Evolutionary conservation across 2,797 vertebrate genomes (phyloP).

Genomic region (Lepidocolaptes lacrymiger): DNA sequence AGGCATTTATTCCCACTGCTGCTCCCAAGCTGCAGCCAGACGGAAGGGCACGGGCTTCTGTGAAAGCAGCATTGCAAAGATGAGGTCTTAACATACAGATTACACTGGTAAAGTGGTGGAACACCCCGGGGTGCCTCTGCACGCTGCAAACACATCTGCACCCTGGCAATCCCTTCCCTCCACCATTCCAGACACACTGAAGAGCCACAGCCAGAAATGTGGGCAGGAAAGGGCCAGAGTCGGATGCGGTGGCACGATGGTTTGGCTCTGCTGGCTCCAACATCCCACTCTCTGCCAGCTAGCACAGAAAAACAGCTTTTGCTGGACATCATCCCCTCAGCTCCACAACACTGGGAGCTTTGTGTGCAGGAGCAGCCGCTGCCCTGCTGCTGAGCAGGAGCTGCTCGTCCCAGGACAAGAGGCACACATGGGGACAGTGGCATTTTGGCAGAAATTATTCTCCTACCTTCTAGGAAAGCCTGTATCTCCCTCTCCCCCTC

Average conservation of each 20-base stretch:
- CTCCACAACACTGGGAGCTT: not conserved
- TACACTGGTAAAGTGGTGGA: rapidly evolving
- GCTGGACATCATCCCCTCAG: not conserved
- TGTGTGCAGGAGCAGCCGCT: slow-evolving; percentile 1
- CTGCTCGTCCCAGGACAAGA: not conserved
- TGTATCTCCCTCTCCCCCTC: not conserved
- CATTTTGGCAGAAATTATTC: not conserved
- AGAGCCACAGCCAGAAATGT: rapidly evolving
- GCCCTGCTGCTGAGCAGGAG: not conserved
- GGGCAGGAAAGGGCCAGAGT: not conserved
- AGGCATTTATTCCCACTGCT: not conserved
- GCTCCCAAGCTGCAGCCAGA: not conserved
- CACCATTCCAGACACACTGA: not conserved
- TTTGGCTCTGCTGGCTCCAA: not conserved
- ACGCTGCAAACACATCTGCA: rapidly evolving
- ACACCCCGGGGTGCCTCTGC: not conserved
- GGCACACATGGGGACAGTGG: not conserved
- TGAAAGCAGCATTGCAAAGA: rapidly evolving
- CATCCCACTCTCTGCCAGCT: not conserved
- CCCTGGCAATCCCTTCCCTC: not conserved
- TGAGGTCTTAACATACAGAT: rapidly evolving
- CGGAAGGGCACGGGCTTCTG: rapidly evolving
- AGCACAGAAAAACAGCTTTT: not conserved
- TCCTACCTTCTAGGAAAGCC: not conserved
- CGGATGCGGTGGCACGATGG: rapidly evolving